Conservation (phyloP, 1,140 invertebrate species). For the Neelides sp. region DNA sequence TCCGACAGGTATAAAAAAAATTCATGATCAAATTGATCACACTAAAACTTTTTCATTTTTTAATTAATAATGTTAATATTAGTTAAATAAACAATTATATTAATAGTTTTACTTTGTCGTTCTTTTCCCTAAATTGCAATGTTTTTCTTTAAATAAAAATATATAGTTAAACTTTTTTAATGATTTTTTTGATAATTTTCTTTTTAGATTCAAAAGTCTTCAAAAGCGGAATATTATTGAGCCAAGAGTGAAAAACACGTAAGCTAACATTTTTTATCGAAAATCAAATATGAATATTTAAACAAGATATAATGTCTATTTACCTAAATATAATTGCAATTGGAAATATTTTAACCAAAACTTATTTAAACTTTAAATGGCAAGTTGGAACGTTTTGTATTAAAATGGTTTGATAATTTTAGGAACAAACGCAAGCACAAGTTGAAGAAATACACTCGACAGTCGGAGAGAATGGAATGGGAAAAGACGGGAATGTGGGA, state of each 20-base stretch:
- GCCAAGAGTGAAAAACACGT: conserved; percentile 40
- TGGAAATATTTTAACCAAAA: not conserved
- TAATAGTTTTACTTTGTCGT: too few species aligned
- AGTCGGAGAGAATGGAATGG: conserved; percentile 28
- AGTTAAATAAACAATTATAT: too few species aligned
- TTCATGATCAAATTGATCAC: not conserved
- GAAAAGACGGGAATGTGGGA: conserved; percentile 29
- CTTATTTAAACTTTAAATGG: conserved; percentile 1
- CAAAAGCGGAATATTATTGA: conserved; percentile 65
- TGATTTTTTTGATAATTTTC: not conserved
- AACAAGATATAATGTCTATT: too few species aligned
- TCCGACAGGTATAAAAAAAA: conserved; percentile 11
- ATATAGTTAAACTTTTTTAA: not conserved
- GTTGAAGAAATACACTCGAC: conserved; percentile 15
- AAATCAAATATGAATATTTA: too few species aligned
- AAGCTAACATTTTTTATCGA: conserved; percentile 29
- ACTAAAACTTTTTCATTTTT: not conserved
- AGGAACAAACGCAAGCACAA: conserved; percentile 19
- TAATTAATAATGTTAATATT: too few species aligned
- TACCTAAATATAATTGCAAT: not conserved
- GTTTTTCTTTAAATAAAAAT: too few species aligned
- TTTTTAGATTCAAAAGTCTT: conserved; percentile 53
- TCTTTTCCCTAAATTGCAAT: too few species aligned
- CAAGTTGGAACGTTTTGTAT: too few species aligned
- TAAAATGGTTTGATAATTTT: not conserved